Evolutionary conservation across 2,113 vertebrate species (phyloP).

Genomic region (Rhinopomastus cyanomelas): DNA sequence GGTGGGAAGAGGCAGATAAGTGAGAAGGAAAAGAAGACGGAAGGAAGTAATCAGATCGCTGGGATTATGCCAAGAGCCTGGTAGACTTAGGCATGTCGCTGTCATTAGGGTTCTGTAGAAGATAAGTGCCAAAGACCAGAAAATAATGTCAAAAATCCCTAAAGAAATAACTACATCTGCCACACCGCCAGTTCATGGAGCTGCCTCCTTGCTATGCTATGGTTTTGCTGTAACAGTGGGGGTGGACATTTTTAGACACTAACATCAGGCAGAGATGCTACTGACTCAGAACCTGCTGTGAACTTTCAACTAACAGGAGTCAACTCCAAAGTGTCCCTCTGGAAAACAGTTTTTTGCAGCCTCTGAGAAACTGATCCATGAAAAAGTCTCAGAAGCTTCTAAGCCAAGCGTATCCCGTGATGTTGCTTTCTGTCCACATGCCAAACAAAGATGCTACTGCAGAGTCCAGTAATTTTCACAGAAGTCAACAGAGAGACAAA

Average conservation of each 20-base stretch:
- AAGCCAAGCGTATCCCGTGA: neutral
- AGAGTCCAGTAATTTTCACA: neutral
- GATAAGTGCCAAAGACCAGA: neutral
- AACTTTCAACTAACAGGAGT: neutral
- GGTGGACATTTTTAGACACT: constrained; percentile 30
- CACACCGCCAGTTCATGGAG: neutral
- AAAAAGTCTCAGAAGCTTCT: constrained; percentile 4
- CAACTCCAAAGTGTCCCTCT: neutral
- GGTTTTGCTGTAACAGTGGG: neutral
- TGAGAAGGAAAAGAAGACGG: neutral
- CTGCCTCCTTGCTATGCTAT: neutral
- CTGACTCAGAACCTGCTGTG: constrained; percentile 11
- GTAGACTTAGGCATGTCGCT: neutral
- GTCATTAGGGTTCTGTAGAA: neutral
- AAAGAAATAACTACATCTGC: neutral
- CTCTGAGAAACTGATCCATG: neutral
- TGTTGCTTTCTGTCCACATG: neutral
- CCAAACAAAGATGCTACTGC: neutral
- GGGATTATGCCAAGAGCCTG: neutral
- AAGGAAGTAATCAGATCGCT: neutral
- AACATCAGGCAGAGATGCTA: constrained; percentile 29
- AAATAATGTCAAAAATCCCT: neutral
- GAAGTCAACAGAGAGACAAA: constrained; percentile 14
- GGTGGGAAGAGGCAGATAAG: neutral
- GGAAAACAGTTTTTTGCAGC: neutral